A percentile compares a stretch with the other conserved stretches of the same genome.
phyloP scores from a whole-genome alignment of 2,888 invertebrate genomes.

The Crossocerus cetratus region DNA sequence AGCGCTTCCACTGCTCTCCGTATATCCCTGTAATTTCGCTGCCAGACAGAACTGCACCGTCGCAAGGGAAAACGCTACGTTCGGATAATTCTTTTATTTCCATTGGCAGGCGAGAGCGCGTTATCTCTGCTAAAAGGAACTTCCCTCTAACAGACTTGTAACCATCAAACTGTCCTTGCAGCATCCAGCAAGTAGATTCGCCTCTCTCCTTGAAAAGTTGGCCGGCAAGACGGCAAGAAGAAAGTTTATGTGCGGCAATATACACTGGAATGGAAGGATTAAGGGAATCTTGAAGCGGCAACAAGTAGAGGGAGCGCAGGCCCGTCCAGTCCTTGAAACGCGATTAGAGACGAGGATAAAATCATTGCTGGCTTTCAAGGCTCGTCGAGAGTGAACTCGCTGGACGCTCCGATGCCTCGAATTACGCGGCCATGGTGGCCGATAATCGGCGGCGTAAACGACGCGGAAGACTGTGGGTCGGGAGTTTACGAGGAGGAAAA shows the following conservation, averaged over 20 bases:
- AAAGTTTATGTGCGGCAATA: background rate
- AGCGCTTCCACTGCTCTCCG: background rate
- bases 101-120: background rate
- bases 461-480: conserved; percentile 40
- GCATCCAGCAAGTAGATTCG: background rate
- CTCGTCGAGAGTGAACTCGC: background rate
- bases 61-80: background rate
- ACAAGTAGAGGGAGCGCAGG: background rate
- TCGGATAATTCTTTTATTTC: background rate
- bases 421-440: conserved; percentile 18
- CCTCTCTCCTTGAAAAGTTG: background rate
- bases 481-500: conserved; percentile 61
- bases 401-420: background rate
- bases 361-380: background rate
- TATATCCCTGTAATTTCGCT: background rate
- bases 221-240: background rate
- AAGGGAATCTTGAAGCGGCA: background rate
- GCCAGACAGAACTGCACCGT: background rate
- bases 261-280: conserved; percentile 20
- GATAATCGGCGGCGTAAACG: conserved; percentile 61
- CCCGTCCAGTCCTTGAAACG: conserved; percentile 27
- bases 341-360: conserved; percentile 32
- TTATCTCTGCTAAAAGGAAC: background rate
- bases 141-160: background rate
- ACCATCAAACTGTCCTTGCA: background rate